Evolutionary conservation across 1,140 invertebrate genomes (phyloP), one percentile per base, ranked within the genome.

Genomic region (Ridgeia piscesae): DNA sequence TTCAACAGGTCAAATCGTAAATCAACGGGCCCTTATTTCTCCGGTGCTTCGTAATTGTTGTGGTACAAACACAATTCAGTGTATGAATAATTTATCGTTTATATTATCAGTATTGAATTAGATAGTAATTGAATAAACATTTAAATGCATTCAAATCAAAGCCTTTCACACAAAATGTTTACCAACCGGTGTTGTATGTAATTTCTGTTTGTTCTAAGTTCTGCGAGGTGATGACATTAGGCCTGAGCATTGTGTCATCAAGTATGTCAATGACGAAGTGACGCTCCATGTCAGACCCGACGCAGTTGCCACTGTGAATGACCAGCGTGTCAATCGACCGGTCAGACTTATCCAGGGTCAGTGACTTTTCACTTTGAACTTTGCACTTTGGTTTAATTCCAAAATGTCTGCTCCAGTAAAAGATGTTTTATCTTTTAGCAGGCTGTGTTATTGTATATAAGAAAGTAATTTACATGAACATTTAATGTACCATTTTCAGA

Each of bases 261-360:
- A 97, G 34, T 96, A 98, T 8, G 96, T 97, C 91, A 97, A 97
- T 89, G 98, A 98, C 1, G 97, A 97, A 2, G 98, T 98, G 33
- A 98, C 97, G 4, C 96, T 98, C 50, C 96, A 97, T 94, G 98
- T 98, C 0, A 96, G 97, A 91, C 96, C 97, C 9, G 95, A 96
- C 93, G 96, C 97, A 6, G 97, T 98, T 94, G 98, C 98, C 95
- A 98, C 97, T 97, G 97, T 98, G 58, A 98, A 98, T 96, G 98
- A 97, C 9, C 97, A 97, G 89, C 96, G 97, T 89, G 97, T 98
- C 58, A 97, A 97, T 94, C 97, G 97, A 93, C 97, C 97, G 31
- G 97, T 97, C 50, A 96, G 97, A 94, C 96, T 98, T n/a, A 97
- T 97, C n/a, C 98, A 98, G 96, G 97, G 97, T 95, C 96, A 96